Evolutionary conservation across 2,797 vertebrate genomes (phyloP).

Genomic region (Sebastiscus tertius): DNA sequence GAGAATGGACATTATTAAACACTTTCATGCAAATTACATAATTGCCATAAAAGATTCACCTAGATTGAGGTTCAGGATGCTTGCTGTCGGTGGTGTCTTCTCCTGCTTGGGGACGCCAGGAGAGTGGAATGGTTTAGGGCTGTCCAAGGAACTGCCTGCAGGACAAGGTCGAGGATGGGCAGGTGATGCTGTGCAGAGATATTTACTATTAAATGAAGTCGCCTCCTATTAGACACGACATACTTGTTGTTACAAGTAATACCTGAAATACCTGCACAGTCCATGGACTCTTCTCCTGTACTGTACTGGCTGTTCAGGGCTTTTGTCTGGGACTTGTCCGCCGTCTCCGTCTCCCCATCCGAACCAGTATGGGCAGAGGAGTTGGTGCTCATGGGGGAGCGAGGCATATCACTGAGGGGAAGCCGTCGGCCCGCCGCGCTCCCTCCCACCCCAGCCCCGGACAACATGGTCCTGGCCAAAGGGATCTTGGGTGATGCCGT

Average conservation of each 20-base stretch:
- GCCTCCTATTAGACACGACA: not conserved
- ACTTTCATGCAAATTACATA: not conserved
- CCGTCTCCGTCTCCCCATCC: constrained; percentile 91
- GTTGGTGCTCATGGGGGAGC: constrained; percentile 96
- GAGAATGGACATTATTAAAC: not conserved
- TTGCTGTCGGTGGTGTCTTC: constrained; percentile 88
- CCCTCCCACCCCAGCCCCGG: constrained; percentile 59
- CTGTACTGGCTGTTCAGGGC: constrained; percentile 88
- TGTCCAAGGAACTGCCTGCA: constrained; percentile 88
- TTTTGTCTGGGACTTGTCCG: constrained; percentile 88
- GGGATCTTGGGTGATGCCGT: constrained; percentile 94
- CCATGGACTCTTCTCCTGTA: constrained; percentile 92
- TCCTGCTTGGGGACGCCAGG: constrained; percentile 87
- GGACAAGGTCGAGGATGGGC: constrained; percentile 84
- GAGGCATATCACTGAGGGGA: constrained; percentile 89
- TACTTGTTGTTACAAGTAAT: not conserved
- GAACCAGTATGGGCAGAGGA: constrained; percentile 95
- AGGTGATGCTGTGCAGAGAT: constrained; percentile 85
- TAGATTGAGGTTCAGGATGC: constrained; percentile 98
- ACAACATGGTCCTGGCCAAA: constrained; percentile 87
- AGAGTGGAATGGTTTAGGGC: constrained; percentile 91
- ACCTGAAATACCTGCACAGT: constrained; percentile 86
- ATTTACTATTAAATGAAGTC: constrained; percentile 8
- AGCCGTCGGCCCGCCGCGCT: constrained; percentile 79
- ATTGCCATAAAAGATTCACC: constrained; percentile 79